These are phyloP conservation scores for Synanthedon tipuliformis DNA, from an alignment of 2,888 invertebrate species.

Conservation along the genomic window DNA sequence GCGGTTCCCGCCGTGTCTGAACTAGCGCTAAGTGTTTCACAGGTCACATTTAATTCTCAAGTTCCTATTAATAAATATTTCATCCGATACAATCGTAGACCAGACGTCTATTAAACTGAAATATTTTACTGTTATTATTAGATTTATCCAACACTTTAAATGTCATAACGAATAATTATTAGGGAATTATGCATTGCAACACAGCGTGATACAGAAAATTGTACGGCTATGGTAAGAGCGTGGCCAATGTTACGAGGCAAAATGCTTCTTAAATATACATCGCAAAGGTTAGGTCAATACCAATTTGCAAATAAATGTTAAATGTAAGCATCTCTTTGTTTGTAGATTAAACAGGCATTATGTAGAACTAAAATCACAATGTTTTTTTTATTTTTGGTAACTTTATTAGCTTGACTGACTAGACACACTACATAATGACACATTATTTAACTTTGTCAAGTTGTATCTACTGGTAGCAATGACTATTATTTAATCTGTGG, in stretches of 20 bases:
- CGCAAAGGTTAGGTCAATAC: background rate
- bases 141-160: constrained; percentile 26
- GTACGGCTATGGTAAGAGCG: constrained; percentile 5
- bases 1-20: no score
- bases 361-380: no score
- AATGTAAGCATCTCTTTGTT: background rate
- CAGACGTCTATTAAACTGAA: background rate
- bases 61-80: background rate
- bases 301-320: background rate
- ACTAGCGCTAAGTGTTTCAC: no score
- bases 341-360: no score
- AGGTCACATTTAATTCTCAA: background rate
- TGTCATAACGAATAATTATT: constrained; percentile 13
- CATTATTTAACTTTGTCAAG: no score
- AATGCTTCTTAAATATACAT: background rate
- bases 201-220: constrained; percentile 13
- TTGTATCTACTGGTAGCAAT: no score
- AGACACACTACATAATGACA: no score
- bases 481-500: no score
- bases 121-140: constrained; percentile 28
- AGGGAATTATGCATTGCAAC: background rate
- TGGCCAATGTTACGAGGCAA: background rate
- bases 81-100: background rate
- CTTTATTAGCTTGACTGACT: no score
- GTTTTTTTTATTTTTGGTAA: no score